Evolutionary conservation across 2,113 vertebrate species (phyloP).

Genomic region (Pseudorasbora parva): DNA sequence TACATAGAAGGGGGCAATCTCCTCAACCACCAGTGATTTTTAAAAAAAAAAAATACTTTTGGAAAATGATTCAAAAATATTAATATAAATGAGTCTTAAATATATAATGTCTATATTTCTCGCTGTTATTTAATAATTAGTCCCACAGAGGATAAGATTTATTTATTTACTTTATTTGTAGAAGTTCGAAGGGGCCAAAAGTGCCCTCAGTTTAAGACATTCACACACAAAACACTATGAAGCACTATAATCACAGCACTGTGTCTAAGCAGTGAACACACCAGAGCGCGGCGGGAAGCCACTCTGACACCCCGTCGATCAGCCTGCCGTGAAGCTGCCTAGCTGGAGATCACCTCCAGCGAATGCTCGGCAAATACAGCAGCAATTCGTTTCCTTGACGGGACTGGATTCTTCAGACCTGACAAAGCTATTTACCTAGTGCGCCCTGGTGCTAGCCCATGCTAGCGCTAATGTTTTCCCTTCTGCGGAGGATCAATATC

Average conservation of each 20-base stretch:
- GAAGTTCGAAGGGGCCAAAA: background rate
- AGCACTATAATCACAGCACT: background rate
- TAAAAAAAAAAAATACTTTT: no score
- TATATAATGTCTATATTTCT: no score
- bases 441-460: slow-evolving; percentile 62
- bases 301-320: slow-evolving; percentile 60
- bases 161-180: background rate
- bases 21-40: no score
- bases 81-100: no score
- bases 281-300: slow-evolving; percentile 28
- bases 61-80: no score
- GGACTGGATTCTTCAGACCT: slow-evolving; percentile 68
- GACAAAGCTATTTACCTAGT: slow-evolving; percentile 76
- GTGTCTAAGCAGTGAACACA: background rate
- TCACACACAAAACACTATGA: slow-evolving; percentile 10
- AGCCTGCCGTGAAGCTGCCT: slow-evolving; percentile 60
- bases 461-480: slow-evolving; percentile 76
- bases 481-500: slow-evolving; percentile 81
- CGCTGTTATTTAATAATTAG: no score
- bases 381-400: slow-evolving; percentile 74
- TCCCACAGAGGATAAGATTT: background rate
- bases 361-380: slow-evolving; percentile 72
- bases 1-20: no score
- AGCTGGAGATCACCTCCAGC: slow-evolving; percentile 68
- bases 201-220: background rate